These are phyloP conservation scores for Picus viridis DNA, from an alignment of 2,797 vertebrate species.

Conservation along the genomic window DNA sequence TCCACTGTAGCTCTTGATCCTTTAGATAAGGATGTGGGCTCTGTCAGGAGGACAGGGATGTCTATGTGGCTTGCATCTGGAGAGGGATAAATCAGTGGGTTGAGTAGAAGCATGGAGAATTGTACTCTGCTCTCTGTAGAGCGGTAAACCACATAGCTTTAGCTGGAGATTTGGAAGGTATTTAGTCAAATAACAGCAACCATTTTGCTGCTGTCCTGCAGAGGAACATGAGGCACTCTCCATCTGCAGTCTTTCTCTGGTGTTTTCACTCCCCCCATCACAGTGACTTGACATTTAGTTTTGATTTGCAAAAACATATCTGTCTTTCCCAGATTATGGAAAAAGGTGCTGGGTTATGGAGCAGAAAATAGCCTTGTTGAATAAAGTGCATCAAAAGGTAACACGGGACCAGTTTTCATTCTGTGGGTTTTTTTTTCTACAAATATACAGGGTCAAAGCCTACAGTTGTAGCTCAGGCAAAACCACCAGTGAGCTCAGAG, in stretches of 20 bases:
- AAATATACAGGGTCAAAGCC: neutral
- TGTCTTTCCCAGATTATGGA: neutral
- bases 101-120: neutral
- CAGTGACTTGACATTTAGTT: neutral
- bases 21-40: neutral
- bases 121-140: neutral
- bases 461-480: neutral
- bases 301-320: neutral
- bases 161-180: neutral
- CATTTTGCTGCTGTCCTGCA: neutral
- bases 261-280: neutral
- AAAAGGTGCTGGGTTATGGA: neutral
- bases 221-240: neutral
- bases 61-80: neutral
- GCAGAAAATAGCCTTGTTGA: neutral
- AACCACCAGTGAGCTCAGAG: neutral
- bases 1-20: conserved; percentile 1
- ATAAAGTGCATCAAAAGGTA: neutral
- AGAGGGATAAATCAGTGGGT: neutral
- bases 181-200: neutral
- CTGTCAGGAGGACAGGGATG: neutral
- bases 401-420: neutral
- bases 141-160: neutral
- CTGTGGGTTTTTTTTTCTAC: neutral
- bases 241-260: neutral